Evolutionary conservation across 53 echinoderm and acorn worm species (phyloP), one percentile per base, ranked within the genome.

Genomic region (Echinarachnius parma): DNA sequence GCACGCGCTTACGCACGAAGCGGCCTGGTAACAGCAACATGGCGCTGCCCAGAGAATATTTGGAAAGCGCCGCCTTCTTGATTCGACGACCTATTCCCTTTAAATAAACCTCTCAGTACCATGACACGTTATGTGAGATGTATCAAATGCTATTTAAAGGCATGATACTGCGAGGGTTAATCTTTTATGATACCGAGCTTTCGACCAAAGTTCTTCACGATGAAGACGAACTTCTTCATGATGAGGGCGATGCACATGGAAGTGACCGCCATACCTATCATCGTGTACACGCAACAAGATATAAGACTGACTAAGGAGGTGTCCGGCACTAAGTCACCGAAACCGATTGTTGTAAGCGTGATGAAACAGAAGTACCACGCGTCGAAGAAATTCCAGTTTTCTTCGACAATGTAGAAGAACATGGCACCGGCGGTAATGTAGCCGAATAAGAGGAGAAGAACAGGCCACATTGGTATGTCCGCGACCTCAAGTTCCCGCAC

Each of bases 171-270:
- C 24, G 34, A 36, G 2, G 27, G 46, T 65, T 46, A 65, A 65
- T 81, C 82, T 52, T 84, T 87, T 13, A 98, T 88, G 31, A 98
- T 83, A 27, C 92, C 92, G 27, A 98, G 80, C 31, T 69, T 69
- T 57, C 88, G 76, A 30, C 92, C 98, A 55, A 98, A 77, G 31
- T 77, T 77, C 62, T 91, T 92, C 0, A 98, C 92, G n/a, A 85
- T 82, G n/a, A 82, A 75, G 2, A 98, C 91, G 60, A 98, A 96
- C 45, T 98, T 98, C 68, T 98, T 98, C 87, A 98, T 98, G 72
- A 98, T 98, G 18, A 98, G 83, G 1, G 98, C 98, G 28, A 98
- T 98, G 33, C 98, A 96, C 98, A 98, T 92, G 8, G 96, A 98
- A 5, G 98, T 98, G 28, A 98, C 91, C 1, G 96, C 98, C 98